Evolutionary conservation across 2,797 vertebrate genomes (phyloP).

Genomic region (Dryobates pubescens): DNA sequence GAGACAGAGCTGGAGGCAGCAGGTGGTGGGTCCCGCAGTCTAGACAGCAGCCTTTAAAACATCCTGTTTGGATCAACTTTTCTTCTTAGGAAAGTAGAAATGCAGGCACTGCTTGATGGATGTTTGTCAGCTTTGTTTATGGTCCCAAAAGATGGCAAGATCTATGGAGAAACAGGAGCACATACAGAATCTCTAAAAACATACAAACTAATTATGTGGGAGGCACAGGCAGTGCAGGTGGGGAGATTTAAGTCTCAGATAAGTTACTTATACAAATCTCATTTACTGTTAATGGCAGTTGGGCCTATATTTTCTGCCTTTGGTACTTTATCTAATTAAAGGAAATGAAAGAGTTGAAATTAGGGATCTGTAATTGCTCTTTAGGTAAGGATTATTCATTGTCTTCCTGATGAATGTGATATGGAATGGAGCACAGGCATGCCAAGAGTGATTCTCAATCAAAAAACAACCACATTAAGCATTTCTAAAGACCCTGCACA

Average conservation of each 20-base stretch:
- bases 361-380: constrained; percentile 15
- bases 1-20: neutral
- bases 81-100: neutral
- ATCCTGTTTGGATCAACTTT: neutral
- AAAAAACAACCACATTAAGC: neutral
- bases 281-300: neutral
- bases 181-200: neutral
- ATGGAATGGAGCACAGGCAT: neutral
- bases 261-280: neutral
- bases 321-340: constrained; percentile 9
- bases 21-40: rapidly evolving
- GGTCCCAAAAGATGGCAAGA: neutral
- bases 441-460: neutral
- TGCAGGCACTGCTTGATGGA: neutral
- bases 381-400: constrained; percentile 37
- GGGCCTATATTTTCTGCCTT: neutral
- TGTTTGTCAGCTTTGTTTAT: neutral
- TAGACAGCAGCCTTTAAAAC: neutral
- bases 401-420: neutral
- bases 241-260: neutral
- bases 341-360: constrained; percentile 13
- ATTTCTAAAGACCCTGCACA: neutral
- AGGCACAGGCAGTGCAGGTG: neutral
- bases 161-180: neutral
- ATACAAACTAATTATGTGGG: neutral